Conservation (phyloP, 1,140 invertebrate species). For the Trypoxylus dichotomus region DNA sequence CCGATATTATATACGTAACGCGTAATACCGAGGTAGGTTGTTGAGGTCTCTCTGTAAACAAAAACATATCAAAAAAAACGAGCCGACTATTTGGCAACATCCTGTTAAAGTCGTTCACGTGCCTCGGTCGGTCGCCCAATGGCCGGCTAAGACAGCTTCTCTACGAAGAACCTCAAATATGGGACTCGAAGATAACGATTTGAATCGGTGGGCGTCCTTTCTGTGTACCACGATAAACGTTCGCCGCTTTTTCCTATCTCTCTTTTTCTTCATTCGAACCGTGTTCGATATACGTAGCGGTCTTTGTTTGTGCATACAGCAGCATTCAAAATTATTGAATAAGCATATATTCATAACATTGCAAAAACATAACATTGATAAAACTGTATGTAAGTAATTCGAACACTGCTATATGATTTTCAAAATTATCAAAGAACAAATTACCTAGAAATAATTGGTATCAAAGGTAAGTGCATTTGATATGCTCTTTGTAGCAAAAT, state of each 20-base stretch:
- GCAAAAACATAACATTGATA: no score
- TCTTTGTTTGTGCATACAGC: neutral
- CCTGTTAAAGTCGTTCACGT: constrained; percentile 20
- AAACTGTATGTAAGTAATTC: no score
- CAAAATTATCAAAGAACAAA: no score
- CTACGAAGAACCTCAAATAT: constrained; percentile 9
- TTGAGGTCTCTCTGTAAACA: neutral
- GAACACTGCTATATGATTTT: no score
- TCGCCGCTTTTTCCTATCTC: constrained; percentile 8
- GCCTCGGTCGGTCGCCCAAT: neutral
- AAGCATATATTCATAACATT: no score
- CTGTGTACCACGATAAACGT: constrained; percentile 3
- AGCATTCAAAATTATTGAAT: neutral
- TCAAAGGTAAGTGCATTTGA: no score
- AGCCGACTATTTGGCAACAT: constrained; percentile 24
- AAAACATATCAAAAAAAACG: constrained; percentile 13
- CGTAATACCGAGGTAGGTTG: neutral
- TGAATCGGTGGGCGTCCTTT: constrained; percentile 15
- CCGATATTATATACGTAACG: neutral
- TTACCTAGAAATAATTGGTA: no score
- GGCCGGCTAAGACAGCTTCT: neutral
- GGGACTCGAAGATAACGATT: constrained; percentile 16
- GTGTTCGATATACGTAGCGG: neutral
- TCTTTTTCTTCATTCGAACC: neutral
- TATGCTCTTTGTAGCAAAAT: no score